phyloP scores from a whole-genome alignment of 2,888 invertebrate species.

The Himalopsyche kuldschensis region DNA sequence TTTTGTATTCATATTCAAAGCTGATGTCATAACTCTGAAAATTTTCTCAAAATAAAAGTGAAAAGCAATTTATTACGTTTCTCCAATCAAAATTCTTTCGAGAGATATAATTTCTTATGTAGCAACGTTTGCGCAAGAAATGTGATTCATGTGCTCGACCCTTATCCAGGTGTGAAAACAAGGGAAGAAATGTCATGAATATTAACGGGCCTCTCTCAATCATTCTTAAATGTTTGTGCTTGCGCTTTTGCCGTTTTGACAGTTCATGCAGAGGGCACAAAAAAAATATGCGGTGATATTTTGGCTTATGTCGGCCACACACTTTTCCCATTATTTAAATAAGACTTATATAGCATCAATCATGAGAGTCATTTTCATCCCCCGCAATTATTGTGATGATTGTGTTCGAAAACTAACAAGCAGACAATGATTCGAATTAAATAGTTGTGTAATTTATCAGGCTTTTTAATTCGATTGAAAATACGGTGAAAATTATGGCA shows the following conservation, averaged over 20 bases:
- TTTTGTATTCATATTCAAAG: no score
- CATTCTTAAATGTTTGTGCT: not conserved
- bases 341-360: not conserved
- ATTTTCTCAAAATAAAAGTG: no score
- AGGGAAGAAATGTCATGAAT: conserved; percentile 1
- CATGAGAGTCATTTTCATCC: not conserved
- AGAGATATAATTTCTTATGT: not conserved
- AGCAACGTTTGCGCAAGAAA: not conserved
- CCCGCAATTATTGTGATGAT: no score
- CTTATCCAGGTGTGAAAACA: not conserved
- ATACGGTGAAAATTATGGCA: no score
- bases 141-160: not conserved
- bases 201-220: not conserved
- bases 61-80: not conserved
- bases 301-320: not conserved
- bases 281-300: not conserved
- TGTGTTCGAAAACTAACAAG: no score
- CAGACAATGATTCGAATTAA: no score
- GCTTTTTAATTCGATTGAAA: no score
- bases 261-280: not conserved
- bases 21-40: no score
- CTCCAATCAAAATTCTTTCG: not conserved
- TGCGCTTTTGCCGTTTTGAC: not conserved
- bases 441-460: no score
- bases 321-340: not conserved